Conservation (phyloP, 2,113 vertebrate species). For the Epinephelus cyanopodus region DNA sequence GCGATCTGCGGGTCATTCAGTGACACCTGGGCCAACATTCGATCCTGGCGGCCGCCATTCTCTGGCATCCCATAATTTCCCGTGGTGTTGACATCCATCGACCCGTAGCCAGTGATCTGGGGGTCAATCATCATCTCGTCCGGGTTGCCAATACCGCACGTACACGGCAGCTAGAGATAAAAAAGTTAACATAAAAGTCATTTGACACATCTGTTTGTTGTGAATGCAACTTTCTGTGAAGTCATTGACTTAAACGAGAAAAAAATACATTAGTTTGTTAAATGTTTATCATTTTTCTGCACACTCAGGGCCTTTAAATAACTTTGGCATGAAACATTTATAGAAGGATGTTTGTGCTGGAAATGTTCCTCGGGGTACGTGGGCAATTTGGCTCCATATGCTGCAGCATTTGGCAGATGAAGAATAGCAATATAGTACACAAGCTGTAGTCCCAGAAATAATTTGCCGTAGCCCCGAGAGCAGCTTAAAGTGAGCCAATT, state of each 20-base stretch:
- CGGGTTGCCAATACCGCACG: conserved; percentile 89
- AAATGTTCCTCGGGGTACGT: conserved; percentile 66
- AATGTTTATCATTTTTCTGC: conserved; percentile 33
- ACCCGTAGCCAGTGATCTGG: conserved; percentile 88
- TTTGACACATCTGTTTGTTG: background rate
- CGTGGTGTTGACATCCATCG: conserved; percentile 89
- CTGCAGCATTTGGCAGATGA: conserved; percentile 77
- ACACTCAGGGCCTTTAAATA: conserved; percentile 35
- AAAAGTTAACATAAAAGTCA: background rate
- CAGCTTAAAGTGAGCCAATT: conserved; percentile 51
- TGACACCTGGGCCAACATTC: conserved; percentile 91
- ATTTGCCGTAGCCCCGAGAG: conserved; percentile 48
- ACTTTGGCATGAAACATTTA: conserved; percentile 58
- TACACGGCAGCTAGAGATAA: conserved; percentile 88
- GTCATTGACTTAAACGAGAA: background rate
- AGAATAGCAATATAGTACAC: conserved; percentile 57
- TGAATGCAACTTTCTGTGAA: background rate
- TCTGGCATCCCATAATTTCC: conserved; percentile 88
- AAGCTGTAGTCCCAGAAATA: conserved; percentile 67
- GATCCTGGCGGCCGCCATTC: conserved; percentile 89
- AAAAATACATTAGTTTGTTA: background rate
- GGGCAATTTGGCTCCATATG: conserved; percentile 79
- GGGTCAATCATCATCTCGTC: conserved; percentile 89
- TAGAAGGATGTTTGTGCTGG: conserved; percentile 62
- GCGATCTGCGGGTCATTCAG: conserved; percentile 88